phyloP scores from a whole-genome alignment of 2,113 vertebrate genomes.

The Oreotrochilus melanogaster region DNA sequence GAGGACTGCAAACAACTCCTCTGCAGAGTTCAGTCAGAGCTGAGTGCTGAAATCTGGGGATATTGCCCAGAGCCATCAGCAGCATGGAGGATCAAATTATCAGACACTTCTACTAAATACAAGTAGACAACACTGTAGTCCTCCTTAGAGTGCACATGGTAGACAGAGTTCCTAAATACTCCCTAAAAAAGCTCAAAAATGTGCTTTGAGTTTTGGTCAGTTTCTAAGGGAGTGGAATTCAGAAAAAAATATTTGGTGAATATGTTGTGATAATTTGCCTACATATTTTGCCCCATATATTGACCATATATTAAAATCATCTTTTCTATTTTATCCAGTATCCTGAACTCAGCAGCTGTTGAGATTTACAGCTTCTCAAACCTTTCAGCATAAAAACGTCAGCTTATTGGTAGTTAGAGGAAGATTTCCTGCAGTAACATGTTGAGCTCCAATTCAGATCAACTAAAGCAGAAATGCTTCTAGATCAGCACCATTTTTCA shows the following conservation, averaged over 20 bases:
- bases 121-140: neutral
- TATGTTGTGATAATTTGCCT: neutral
- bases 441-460: neutral
- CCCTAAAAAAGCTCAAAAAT: neutral
- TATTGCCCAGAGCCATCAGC: neutral
- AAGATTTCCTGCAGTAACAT: neutral
- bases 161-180: neutral
- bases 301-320: neutral
- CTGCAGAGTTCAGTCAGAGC: neutral
- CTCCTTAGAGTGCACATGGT: neutral
- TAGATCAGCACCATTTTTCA: slow-evolving; percentile 16
- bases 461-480: neutral
- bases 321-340: neutral
- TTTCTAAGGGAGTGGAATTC: neutral
- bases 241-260: neutral
- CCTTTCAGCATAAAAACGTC: neutral
- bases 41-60: neutral
- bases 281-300: neutral
- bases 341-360: neutral
- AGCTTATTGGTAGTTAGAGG: neutral
- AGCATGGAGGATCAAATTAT: neutral
- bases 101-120: neutral
- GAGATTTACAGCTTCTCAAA: neutral
- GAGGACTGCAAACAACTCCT: neutral
- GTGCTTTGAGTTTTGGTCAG: neutral